Evolutionary conservation across 2,888 invertebrate species (phyloP), one percentile per base, ranked within the genome.

Genomic region (Phlogophora meticulosa): DNA sequence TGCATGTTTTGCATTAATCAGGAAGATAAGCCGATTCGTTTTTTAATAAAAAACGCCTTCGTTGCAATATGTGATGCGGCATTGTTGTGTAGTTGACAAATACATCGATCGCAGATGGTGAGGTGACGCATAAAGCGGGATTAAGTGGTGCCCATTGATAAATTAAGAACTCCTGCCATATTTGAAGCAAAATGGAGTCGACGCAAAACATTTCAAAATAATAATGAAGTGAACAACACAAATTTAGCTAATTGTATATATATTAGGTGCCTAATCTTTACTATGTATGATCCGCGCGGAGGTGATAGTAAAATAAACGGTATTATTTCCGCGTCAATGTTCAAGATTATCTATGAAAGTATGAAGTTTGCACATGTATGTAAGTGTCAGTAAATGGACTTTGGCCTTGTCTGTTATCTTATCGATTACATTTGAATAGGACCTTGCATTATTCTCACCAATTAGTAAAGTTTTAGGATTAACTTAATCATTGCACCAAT

Each of bases 351-450:
- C 17, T 63, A 24, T 5, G 5, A 43, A 46, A 38, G 15, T 48
- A 63, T 32, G 28, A 17, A 11, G 22, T 40, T 45, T 13, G 24
- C 11, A 69, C 1, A n/a, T 65, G 34, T 11, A n/a, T 20, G 5
- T 7, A 34, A 4, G 36, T 10, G 38, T 10, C 28, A 38, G 11
- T 38, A 13, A 17, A 38, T 46, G 7, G 17, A 28, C 7, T 20
- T 36, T 28, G 48, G 15, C 24, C 22, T 68, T 17, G 22, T 45
- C 7, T 34, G 7, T 70, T 45, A 38, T 57, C 46, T 46, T 34
- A 60, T 60, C 10, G n/a, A 59, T 36, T 62, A 34, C 13, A 70
- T 28, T 28, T 45, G n/a, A 32, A 36, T 9, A 11, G 10, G 34
- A n/a, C 17, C 15, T 10, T 36, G 9, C 67, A 36, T 11, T 66